These are phyloP conservation scores for Drosophila vallismaia DNA, from an alignment of 2,888 invertebrate genomes.

Conservation along the genomic window DNA sequence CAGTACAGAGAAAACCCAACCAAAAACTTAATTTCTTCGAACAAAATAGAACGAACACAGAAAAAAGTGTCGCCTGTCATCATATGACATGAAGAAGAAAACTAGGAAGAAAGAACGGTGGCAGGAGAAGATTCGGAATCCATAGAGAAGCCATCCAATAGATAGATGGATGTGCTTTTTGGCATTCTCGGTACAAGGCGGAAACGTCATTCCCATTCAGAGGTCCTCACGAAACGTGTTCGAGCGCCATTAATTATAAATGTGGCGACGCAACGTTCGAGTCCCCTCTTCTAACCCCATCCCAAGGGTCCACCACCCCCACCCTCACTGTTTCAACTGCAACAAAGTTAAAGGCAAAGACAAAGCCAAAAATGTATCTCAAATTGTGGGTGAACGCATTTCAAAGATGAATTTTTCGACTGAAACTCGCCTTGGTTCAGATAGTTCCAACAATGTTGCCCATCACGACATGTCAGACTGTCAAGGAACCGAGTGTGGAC, in stretches of 20 bases:
- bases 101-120: slow-evolving; percentile 62
- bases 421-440: slow-evolving; percentile 38
- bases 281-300: slow-evolving; percentile 36
- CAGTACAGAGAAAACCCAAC: slow-evolving; percentile 47
- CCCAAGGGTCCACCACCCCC: slow-evolving; percentile 4
- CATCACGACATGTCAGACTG: slow-evolving; percentile 50
- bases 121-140: slow-evolving; percentile 46
- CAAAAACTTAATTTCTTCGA: slow-evolving; percentile 46
- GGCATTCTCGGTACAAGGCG: slow-evolving; percentile 20
- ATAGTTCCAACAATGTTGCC: slow-evolving; percentile 64
- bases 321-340: slow-evolving; percentile 13
- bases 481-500: slow-evolving; percentile 56
- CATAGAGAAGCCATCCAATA: slow-evolving; percentile 20
- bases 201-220: slow-evolving; percentile 43
- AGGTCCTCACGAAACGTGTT: slow-evolving; percentile 62
- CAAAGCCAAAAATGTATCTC: slow-evolving; percentile 43
- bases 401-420: slow-evolving; percentile 16
- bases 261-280: slow-evolving; percentile 54
- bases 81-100: slow-evolving; percentile 70
- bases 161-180: slow-evolving; percentile 32
- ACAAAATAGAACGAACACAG: slow-evolving; percentile 39
- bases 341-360: slow-evolving; percentile 49
- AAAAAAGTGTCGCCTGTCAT: slow-evolving; percentile 70
- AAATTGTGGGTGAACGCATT: slow-evolving; percentile 56
- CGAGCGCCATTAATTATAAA: slow-evolving; percentile 78